These are phyloP conservation scores for Chlamydotis undulata DNA, from an alignment of 2,113 vertebrate genomes.

Conservation along the genomic window DNA sequence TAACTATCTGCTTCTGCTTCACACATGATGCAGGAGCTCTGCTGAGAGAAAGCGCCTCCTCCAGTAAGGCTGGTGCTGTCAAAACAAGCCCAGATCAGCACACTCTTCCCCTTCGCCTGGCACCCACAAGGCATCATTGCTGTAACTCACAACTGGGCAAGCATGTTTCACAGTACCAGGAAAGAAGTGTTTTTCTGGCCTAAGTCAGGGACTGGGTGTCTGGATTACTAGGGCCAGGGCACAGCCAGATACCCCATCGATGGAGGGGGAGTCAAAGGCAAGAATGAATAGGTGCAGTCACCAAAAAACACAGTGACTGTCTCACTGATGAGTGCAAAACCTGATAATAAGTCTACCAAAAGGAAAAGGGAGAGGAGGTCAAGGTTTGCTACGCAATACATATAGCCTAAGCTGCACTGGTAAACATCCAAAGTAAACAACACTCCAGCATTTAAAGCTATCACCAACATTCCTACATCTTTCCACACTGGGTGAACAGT, in stretches of 20 bases:
- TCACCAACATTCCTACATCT: conserved; percentile 40
- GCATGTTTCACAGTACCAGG: rapidly evolving
- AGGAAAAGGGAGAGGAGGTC: conserved; percentile 6
- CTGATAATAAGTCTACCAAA: neutral
- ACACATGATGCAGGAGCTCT: neutral
- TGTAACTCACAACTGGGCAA: neutral
- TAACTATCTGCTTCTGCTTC: conserved; percentile 38
- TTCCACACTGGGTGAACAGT: neutral
- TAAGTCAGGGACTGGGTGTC: rapidly evolving
- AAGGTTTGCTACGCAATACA: neutral
- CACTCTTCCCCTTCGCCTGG: neutral
- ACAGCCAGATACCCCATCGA: neutral
- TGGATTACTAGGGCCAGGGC: neutral
- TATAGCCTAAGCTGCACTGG: conserved; percentile 22
- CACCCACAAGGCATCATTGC: neutral
- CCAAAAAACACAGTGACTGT: rapidly evolving
- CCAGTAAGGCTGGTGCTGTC: neutral
- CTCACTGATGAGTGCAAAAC: neutral
- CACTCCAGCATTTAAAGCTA: neutral
- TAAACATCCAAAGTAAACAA: conserved; percentile 45
- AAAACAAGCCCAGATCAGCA: neutral
- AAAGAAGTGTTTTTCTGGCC: neutral
- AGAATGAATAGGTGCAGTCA: neutral
- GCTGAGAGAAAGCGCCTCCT: conserved; percentile 3
- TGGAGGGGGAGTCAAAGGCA: neutral